Conservation (phyloP, 2,113 vertebrate genomes). For the Ophthalmolycus amberensis region DNA sequence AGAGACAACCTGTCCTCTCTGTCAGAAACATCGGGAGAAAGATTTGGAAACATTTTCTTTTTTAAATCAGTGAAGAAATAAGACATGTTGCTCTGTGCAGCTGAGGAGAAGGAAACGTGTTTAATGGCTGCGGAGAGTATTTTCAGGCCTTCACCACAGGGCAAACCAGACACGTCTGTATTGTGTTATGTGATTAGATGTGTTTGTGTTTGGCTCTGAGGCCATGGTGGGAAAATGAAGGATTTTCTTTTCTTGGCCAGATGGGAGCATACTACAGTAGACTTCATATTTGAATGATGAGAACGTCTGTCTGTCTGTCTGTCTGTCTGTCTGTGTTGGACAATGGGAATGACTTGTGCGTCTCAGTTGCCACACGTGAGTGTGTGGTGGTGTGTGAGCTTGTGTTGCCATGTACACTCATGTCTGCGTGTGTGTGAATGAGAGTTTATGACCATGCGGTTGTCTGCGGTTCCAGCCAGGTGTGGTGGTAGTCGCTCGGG, state of each 20-base stretch:
- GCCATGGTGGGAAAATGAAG: conserved; percentile 52
- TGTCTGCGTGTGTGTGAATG: conserved; percentile 27
- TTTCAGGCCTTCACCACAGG: conserved; percentile 38
- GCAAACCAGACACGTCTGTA: conserved; percentile 41
- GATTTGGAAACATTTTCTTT: conserved; percentile 18
- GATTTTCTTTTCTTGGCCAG: conserved; percentile 10
- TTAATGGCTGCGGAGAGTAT: conserved; percentile 28
- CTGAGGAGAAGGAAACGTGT: conserved; percentile 22
- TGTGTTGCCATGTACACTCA: conserved; percentile 35
- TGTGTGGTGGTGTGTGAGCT: conserved; percentile 42
- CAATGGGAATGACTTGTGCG: conserved; percentile 46
- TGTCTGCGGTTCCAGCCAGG: conserved; percentile 74
- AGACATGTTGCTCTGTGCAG: conserved; percentile 16
- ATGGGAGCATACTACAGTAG: neutral
- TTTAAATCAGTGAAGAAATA: conserved; percentile 13
- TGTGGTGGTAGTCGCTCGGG: conserved; percentile 60
- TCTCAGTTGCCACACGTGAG: conserved; percentile 29
- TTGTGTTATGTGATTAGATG: conserved; percentile 42
- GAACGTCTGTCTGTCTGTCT: conserved; percentile 44
- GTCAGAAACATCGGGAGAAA: neutral
- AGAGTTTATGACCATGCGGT: conserved; percentile 53
- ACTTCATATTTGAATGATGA: conserved; percentile 21
- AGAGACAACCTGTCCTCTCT: conserved; percentile 33
- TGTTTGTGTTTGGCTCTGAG: conserved; percentile 45
- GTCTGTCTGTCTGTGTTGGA: conserved; percentile 62